phyloP scores from a whole-genome alignment of 2,888 invertebrate species.

The Homarus gammarus region DNA sequence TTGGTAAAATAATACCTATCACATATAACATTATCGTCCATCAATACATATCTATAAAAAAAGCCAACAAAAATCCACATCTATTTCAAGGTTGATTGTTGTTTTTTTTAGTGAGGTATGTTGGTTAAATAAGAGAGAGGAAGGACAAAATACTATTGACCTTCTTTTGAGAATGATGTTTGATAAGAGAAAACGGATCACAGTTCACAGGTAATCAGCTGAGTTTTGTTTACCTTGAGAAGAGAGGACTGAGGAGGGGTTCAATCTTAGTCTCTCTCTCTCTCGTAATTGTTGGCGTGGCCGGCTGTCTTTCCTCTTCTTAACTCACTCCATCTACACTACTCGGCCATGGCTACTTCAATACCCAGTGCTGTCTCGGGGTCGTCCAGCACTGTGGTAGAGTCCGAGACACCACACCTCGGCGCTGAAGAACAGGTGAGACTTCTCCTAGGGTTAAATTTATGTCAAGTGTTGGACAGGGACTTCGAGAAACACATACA shows the following conservation, averaged over 20 bases:
- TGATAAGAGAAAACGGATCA: constrained; percentile 2
- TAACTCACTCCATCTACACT: background rate
- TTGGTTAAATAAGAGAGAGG: too few species aligned
- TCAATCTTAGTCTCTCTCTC: background rate
- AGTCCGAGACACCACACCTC: constrained; percentile 17
- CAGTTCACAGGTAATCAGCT: constrained; percentile 46
- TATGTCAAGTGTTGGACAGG: too few species aligned
- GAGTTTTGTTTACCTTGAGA: constrained; percentile 56
- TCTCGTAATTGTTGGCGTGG: too few species aligned
- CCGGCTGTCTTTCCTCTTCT: too few species aligned
- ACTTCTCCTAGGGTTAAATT: background rate
- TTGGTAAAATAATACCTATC: background rate
- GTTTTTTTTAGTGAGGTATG: too few species aligned
- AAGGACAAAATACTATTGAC: constrained; percentile 19
- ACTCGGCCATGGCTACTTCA: constrained; percentile 23
- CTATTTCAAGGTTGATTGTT: too few species aligned
- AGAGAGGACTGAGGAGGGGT: background rate
- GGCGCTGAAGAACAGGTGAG: constrained; percentile 41
- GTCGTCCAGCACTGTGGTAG: constrained; percentile 26
- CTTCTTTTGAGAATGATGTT: constrained; percentile 3
- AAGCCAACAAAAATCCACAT: too few species aligned
- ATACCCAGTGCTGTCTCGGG: constrained; percentile 3
- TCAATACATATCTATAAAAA: too few species aligned
- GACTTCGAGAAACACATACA: too few species aligned
- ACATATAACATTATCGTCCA: too few species aligned